Conservation (phyloP, 1,140 invertebrate genomes). For the Hermatobates lingyangjiaoensis region DNA sequence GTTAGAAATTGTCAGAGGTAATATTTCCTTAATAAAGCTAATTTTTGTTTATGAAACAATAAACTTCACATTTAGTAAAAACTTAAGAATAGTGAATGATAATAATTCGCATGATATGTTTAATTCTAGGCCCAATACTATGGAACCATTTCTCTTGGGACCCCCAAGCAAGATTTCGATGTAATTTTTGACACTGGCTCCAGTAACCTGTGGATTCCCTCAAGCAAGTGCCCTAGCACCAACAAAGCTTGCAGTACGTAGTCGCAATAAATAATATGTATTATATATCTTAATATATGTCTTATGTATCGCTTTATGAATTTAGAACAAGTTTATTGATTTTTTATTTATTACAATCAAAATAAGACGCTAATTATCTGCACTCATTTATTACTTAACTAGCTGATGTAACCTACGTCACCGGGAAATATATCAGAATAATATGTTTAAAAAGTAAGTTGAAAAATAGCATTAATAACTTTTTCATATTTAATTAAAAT, state of each 20-base stretch:
- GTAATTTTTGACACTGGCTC: conserved; percentile 12
- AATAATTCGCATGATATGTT: neutral
- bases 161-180: conserved; percentile 7
- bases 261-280: no score
- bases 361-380: no score
- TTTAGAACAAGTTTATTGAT: no score
- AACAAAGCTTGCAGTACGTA: conserved; percentile 8
- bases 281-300: no score
- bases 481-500: no score
- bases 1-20: neutral
- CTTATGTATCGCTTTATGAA: no score
- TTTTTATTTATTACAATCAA: no score
- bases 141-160: conserved; percentile 9
- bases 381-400: no score
- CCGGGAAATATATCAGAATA: no score
- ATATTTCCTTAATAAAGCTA: neutral
- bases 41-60: neutral
- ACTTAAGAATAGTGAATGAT: neutral
- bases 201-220: conserved; percentile 11
- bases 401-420: no score
- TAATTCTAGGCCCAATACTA: conserved; percentile 10
- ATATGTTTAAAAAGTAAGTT: no score
- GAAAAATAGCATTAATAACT: no score
- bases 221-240: neutral
- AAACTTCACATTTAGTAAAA: neutral